phyloP scores from a whole-genome alignment of 1,140 invertebrate genomes.

The Temnothorax longispinosus region DNA sequence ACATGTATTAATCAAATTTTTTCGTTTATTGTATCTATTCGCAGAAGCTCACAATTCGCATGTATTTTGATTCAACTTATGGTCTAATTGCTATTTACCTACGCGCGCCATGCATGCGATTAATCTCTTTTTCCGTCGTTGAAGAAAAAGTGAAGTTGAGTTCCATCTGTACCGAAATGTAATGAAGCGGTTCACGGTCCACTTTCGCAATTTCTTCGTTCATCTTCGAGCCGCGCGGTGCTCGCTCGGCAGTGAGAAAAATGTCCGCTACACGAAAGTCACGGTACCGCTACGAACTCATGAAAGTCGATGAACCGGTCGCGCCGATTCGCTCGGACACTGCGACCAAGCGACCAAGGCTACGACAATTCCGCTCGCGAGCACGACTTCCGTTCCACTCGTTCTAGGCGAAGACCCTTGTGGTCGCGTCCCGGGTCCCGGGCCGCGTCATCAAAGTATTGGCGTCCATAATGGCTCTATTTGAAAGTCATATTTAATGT shows the following conservation, averaged over 20 bases:
- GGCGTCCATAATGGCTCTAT: slow-evolving; percentile 40
- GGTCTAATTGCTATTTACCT: slow-evolving; percentile 29
- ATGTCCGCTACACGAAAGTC: slow-evolving; percentile 68
- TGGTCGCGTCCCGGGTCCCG: background rate
- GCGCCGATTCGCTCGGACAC: slow-evolving; percentile 60
- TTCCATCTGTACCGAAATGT: slow-evolving; percentile 35
- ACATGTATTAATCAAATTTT: background rate
- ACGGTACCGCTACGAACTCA: slow-evolving; percentile 69
- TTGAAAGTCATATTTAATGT: slow-evolving; percentile 65
- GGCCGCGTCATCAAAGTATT: background rate
- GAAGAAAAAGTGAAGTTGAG: slow-evolving; percentile 31
- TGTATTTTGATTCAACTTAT: slow-evolving; percentile 10
- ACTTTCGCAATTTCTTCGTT: slow-evolving; percentile 54
- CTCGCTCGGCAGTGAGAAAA: slow-evolving; percentile 57
- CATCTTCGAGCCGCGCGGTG: slow-evolving; percentile 36
- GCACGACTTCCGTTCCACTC: slow-evolving; percentile 50
- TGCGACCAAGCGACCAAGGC: slow-evolving; percentile 35
- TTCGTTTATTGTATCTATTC: background rate
- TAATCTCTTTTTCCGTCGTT: slow-evolving; percentile 46
- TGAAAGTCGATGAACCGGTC: slow-evolving; percentile 75
- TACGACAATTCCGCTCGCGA: slow-evolving; percentile 49
- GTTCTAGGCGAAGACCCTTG: slow-evolving; percentile 14
- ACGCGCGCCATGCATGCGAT: slow-evolving; percentile 15
- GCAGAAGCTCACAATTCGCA: background rate
- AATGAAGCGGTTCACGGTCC: slow-evolving; percentile 53